phyloP scores from a whole-genome alignment of 2,888 invertebrate genomes.

The Nephrotoma guestfalica region DNA sequence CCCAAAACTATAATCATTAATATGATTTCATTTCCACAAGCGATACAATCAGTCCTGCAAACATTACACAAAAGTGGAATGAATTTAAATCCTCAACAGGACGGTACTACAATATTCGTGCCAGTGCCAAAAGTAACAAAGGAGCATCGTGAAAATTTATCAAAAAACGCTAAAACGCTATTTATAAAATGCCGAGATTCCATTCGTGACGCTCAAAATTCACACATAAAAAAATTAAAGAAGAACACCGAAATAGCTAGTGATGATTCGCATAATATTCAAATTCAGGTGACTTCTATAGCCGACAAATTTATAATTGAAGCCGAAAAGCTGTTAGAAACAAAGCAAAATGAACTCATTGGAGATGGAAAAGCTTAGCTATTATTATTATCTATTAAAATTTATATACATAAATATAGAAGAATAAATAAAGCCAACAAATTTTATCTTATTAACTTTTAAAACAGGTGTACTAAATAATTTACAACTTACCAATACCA shows the following conservation, averaged over 20 bases:
- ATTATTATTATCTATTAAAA: not conserved
- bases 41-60: conserved; percentile 61
- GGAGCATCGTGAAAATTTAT: conserved; percentile 77
- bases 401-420: not conserved
- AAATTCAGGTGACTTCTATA: conserved; percentile 53
- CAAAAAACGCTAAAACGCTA: conserved; percentile 73
- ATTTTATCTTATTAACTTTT: not conserved
- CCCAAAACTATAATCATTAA: conserved; percentile 77
- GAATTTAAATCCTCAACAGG: conserved; percentile 89
- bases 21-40: conserved; percentile 72
- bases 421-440: not conserved
- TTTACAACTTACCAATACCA: conserved; percentile 19
- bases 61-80: conserved; percentile 69
- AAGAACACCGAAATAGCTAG: conserved; percentile 52
- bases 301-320: conserved; percentile 50
- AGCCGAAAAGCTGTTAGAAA: conserved; percentile 47
- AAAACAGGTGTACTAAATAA: not conserved
- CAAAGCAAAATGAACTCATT: conserved; percentile 63
- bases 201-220: conserved; percentile 61
- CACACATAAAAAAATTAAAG: conserved; percentile 53
- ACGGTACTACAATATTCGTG: conserved; percentile 78
- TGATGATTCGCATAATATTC: conserved; percentile 50
- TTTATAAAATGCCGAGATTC: conserved; percentile 65
- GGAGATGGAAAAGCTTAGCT: conserved; percentile 17
- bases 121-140: conserved; percentile 86